Conservation (phyloP, 2,113 vertebrate genomes). For the Orycteropus afer region DNA sequence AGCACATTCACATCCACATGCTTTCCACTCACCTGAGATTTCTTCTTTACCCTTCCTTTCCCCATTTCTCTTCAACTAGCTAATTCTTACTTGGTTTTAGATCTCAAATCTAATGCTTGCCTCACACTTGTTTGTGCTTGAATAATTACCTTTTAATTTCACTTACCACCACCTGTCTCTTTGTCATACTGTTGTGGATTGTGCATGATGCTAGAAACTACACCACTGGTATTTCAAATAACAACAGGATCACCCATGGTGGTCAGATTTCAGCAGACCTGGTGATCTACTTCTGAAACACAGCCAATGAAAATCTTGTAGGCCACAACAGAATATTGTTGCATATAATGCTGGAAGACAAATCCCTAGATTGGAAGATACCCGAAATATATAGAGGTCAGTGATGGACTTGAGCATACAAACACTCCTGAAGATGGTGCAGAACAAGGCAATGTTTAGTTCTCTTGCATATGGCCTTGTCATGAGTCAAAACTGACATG, state of each 20-base stretch:
- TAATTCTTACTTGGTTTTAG: neutral
- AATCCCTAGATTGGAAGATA: neutral
- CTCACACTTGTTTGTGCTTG: neutral
- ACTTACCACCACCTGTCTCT: neutral
- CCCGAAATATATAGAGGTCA: neutral
- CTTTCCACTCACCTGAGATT: neutral
- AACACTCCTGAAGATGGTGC: neutral
- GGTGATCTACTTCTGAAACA: neutral
- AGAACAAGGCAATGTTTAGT: neutral
- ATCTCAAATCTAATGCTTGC: neutral
- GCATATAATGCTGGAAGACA: neutral
- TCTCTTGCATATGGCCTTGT: neutral
- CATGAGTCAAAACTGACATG: neutral
- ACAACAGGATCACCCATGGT: neutral
- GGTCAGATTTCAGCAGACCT: neutral
- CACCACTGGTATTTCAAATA: neutral
- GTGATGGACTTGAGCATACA: neutral
- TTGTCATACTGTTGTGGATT: neutral
- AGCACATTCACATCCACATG: accelerated
- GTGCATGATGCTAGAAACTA: neutral
- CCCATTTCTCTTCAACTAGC: neutral
- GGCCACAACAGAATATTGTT: neutral
- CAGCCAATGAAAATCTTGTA: neutral
- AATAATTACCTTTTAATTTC: neutral
- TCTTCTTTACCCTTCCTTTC: neutral